Evolutionary conservation across 2,888 invertebrate genomes (phyloP).

Genomic region (Mystacides longicornis): DNA sequence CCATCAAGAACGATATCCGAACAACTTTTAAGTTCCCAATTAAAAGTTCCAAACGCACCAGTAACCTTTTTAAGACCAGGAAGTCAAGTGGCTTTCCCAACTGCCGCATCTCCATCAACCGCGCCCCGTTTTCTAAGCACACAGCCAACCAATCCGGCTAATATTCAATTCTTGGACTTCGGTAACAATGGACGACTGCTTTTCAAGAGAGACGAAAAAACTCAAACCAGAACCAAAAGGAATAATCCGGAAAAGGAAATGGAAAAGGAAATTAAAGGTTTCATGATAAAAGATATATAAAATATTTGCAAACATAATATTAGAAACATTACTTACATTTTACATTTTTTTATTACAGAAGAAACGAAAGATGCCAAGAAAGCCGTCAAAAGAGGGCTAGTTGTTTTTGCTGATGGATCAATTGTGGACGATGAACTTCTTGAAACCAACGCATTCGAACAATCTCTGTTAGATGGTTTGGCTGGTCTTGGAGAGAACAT

Average conservation of each 20-base stretch:
- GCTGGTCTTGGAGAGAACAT: constrained; percentile 63
- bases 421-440: constrained; percentile 57
- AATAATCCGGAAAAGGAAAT: constrained; percentile 45
- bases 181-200: constrained; percentile 41
- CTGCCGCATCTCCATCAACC: constrained; percentile 27
- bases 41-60: not conserved
- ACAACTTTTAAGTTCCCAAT: constrained; percentile 38
- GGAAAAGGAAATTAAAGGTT: constrained; percentile 28
- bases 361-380: constrained; percentile 35
- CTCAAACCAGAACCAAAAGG: constrained; percentile 39
- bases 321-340: not conserved
- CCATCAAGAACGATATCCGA: constrained; percentile 49
- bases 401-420: constrained; percentile 59
- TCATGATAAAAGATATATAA: not conserved
- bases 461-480: constrained; percentile 54
- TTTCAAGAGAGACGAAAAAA: constrained; percentile 42
- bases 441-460: constrained; percentile 43
- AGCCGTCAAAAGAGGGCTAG: constrained; percentile 58
- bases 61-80: not conserved
- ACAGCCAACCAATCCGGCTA: constrained; percentile 50
- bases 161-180: constrained; percentile 57
- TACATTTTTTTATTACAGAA: constrained; percentile 10
- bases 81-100: constrained; percentile 23
- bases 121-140: constrained; percentile 28
- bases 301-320: not conserved